Percentiles rank a stretch among this genome's conserved stretches.
Evolutionary conservation across 1,140 invertebrate species (phyloP).

Genomic region (Euschistus heros): DNA sequence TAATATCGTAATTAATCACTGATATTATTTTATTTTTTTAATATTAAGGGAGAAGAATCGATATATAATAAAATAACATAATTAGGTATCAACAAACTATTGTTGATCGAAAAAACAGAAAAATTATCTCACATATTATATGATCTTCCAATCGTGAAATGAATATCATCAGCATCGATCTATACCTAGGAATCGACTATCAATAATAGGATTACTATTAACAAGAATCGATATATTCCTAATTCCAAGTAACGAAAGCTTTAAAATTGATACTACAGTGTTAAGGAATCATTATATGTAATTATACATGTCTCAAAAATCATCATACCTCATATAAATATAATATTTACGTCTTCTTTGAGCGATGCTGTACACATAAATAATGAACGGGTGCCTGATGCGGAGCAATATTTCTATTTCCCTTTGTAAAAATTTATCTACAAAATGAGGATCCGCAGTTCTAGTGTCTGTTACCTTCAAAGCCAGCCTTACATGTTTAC

Average conservation of each 20-base stretch:
- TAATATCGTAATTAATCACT: no score
- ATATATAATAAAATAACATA: no score
- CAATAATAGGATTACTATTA: not conserved
- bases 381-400: conserved; percentile 8
- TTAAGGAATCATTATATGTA: not conserved
- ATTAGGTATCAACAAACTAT: no score
- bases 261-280: no score
- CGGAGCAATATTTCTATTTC: conserved; percentile 6
- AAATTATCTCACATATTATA: no score
- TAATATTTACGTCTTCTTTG: not conserved
- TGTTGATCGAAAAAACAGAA: no score
- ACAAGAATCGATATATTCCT: not conserved
- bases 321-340: conserved; percentile 12
- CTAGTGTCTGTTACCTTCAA: conserved; percentile 2
- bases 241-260: no score
- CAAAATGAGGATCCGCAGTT: not conserved
- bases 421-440: conserved; percentile 13
- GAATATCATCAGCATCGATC: not conserved
- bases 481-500: not conserved
- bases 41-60: no score
- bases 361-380: not conserved
- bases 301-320: no score
- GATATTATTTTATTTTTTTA: no score
- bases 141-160: not conserved
- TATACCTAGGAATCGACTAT: not conserved